Evolutionary conservation across 2,113 vertebrate species (phyloP).

Genomic region (Pelodiscus sinensis): DNA sequence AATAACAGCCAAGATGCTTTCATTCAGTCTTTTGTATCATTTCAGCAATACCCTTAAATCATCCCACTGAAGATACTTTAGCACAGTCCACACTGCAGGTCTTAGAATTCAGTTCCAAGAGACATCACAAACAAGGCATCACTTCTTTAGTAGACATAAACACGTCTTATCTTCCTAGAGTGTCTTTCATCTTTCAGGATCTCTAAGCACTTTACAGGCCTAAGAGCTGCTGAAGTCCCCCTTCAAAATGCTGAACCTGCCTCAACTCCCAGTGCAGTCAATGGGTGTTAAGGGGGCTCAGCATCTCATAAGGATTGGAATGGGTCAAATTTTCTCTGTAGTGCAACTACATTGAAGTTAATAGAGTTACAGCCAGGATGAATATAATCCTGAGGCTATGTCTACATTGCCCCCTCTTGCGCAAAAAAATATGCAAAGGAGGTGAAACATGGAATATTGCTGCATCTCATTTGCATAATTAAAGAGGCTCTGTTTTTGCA

Average conservation of each 20-base stretch:
- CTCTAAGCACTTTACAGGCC: background rate
- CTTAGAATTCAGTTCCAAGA: conserved; percentile 38
- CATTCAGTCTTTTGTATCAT: background rate
- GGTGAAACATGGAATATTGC: too few relatives aligned
- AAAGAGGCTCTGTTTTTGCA: too few relatives aligned
- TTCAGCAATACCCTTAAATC: conserved; percentile 52
- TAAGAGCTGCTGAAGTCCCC: background rate
- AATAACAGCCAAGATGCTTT: conserved; percentile 35
- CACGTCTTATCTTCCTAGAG: background rate
- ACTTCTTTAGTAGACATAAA: conserved; percentile 27
- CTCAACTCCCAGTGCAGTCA: background rate
- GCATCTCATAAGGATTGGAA: background rate
- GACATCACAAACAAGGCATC: conserved; percentile 9
- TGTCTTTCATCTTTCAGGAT: background rate
- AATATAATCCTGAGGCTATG: background rate
- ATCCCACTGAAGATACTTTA: conserved; percentile 68
- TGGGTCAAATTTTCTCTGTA: background rate
- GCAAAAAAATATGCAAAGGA: too few relatives aligned
- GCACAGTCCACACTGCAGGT: conserved; percentile 63
- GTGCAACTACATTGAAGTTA: background rate
- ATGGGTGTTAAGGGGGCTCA: background rate
- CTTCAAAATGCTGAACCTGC: background rate
- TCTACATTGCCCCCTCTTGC: too few relatives aligned
- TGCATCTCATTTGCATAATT: too few relatives aligned
- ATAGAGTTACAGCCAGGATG: background rate